phyloP scores from a whole-genome alignment of 2,113 vertebrate genomes.

The Sinocyclocheilus anshuiensis region DNA sequence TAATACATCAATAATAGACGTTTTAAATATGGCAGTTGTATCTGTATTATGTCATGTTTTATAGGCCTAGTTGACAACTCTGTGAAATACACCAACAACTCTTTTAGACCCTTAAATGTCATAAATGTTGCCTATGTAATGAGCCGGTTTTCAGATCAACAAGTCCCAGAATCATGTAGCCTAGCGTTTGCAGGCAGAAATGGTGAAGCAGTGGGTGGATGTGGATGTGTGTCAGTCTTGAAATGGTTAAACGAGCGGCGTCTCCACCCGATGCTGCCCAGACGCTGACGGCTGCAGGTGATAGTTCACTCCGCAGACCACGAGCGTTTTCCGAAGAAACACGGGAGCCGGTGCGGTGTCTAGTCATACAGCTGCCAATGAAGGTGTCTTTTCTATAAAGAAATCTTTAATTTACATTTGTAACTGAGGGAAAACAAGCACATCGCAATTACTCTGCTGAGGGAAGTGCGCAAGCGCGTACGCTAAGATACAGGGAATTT shows the following conservation, averaged over 20 bases:
- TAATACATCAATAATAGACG: neutral
- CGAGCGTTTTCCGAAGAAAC: conserved; percentile 57
- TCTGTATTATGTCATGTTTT: neutral
- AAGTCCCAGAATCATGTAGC: neutral
- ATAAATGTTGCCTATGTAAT: neutral
- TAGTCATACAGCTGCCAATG: conserved; percentile 60
- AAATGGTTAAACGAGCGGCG: conserved; percentile 65
- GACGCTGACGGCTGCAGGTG: conserved; percentile 72
- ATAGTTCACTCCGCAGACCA: conserved; percentile 61
- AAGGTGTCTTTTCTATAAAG: neutral
- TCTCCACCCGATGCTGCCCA: conserved; percentile 62
- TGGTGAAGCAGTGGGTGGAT: neutral
- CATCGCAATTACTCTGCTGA: neutral
- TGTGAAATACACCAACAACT: neutral
- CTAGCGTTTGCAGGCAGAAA: neutral
- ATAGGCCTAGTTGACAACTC: neutral
- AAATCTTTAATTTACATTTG: neutral
- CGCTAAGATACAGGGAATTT: neutral
- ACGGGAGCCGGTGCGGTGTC: conserved; percentile 74
- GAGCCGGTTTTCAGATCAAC: neutral
- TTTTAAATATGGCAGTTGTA: neutral
- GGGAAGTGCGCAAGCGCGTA: neutral
- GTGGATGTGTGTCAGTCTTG: neutral
- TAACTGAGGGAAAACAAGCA: neutral
- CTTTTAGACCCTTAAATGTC: neutral